A percentile compares a stretch with the other conserved stretches of the same genome.
phyloP scores from a whole-genome alignment of 2,888 invertebrate genomes.

The Megamerina dolium region DNA sequence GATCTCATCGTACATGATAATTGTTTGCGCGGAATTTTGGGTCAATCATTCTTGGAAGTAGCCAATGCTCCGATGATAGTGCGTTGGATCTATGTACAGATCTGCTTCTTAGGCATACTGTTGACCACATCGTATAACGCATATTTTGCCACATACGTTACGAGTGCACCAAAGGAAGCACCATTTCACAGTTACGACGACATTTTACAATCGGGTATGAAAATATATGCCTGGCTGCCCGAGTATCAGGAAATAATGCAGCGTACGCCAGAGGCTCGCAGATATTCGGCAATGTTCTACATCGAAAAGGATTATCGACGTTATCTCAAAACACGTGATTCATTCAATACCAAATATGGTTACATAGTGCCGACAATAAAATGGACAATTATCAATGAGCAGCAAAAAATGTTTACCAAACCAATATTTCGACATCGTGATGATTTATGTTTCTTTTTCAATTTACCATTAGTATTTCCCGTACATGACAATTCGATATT shows the following conservation, averaged over 20 bases:
- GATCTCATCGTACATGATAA: slow-evolving; percentile 35
- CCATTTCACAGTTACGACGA: slow-evolving; percentile 31
- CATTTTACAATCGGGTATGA: slow-evolving; percentile 26
- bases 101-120: slow-evolving; percentile 36
- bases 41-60: slow-evolving; percentile 36
- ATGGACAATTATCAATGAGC: slow-evolving; percentile 33
- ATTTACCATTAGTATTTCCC: slow-evolving; percentile 34
- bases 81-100: slow-evolving; percentile 34
- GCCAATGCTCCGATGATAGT: slow-evolving; percentile 26
- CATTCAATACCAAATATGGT: slow-evolving; percentile 30
- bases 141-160: slow-evolving; percentile 37
- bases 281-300: slow-evolving; percentile 31
- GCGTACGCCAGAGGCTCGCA: slow-evolving; percentile 17
- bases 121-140: slow-evolving; percentile 40
- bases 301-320: slow-evolving; percentile 23
- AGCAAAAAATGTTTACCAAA: slow-evolving; percentile 33
- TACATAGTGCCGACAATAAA: slow-evolving; percentile 31
- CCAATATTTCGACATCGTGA: slow-evolving; percentile 31
- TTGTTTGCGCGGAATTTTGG: slow-evolving; percentile 35
- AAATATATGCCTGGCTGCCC: slow-evolving; percentile 25
- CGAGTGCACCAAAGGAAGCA: slow-evolving; percentile 31
- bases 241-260: slow-evolving; percentile 29
- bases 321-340: slow-evolving; percentile 29
- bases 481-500: slow-evolving; percentile 37
- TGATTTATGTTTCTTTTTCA: slow-evolving; percentile 33